These are phyloP conservation scores for Liasis olivaceus DNA, from an alignment of 2,797 vertebrate species.

Conservation along the genomic window DNA sequence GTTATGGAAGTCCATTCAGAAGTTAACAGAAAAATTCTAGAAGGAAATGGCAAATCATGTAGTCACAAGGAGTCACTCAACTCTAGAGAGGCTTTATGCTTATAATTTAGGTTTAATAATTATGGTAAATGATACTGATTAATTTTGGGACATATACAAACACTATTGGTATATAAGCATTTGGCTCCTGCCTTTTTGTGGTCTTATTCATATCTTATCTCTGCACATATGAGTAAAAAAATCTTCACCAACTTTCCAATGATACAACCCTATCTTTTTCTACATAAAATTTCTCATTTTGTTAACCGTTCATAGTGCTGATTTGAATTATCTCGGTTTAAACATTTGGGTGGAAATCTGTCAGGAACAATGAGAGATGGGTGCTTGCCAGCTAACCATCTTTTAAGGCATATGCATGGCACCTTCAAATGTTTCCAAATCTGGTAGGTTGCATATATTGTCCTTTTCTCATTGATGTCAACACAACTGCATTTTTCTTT, in stretches of 20 bases:
- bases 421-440: constrained; percentile 3
- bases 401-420: neutral
- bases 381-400: neutral
- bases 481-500: neutral
- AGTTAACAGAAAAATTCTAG: no score
- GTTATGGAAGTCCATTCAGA: no score
- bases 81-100: no score
- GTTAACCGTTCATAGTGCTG: neutral
- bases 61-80: no score
- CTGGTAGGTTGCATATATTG: neutral
- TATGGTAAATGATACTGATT: no score
- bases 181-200: no score
- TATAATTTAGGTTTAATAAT: no score
- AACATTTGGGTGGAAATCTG: neutral
- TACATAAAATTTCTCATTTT: neutral
- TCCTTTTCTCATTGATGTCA: neutral
- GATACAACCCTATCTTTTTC: neutral
- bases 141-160: no score
- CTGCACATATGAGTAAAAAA: neutral
- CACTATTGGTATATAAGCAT: no score
- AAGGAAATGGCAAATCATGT: no score
- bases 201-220: no score
- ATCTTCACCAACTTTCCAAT: neutral
- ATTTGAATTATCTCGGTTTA: neutral
- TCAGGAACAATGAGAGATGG: no score